A percentile compares a stretch with the other conserved stretches of the same genome.
Evolutionary conservation across 1,140 invertebrate genomes (phyloP).

Genomic region (Drosophila bipectinata): DNA sequence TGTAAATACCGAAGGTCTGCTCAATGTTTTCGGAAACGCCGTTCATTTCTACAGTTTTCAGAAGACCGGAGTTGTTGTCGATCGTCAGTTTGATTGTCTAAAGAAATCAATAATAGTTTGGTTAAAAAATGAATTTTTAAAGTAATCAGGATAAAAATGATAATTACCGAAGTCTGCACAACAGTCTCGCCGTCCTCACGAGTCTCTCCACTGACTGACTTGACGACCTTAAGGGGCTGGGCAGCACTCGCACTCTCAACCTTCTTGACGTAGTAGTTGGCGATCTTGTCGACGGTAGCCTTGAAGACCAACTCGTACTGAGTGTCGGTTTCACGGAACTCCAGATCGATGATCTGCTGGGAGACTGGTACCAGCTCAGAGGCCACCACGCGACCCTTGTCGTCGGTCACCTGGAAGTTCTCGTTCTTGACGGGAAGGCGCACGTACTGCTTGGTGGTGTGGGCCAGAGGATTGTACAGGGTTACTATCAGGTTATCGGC

Average conservation of each 20-base stretch:
- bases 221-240: neutral
- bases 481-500: slow-evolving; percentile 88
- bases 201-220: neutral
- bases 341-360: slow-evolving; percentile 86
- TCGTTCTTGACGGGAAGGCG: slow-evolving; percentile 88
- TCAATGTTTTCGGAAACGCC: slow-evolving; percentile 64
- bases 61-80: slow-evolving; percentile 78
- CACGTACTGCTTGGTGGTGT: slow-evolving; percentile 87
- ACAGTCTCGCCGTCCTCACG: slow-evolving; percentile 39
- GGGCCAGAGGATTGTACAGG: slow-evolving; percentile 93
- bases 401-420: slow-evolving; percentile 87
- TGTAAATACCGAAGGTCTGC: slow-evolving; percentile 92
- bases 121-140: neutral
- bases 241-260: neutral
- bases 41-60: slow-evolving; percentile 86
- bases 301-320: slow-evolving; percentile 88
- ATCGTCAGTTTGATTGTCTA: slow-evolving; percentile 54
- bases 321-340: slow-evolving; percentile 87
- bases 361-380: slow-evolving; percentile 88
- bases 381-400: slow-evolving; percentile 63
- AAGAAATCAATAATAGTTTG: too few relatives aligned
- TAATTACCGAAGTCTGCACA: slow-evolving; percentile 60
- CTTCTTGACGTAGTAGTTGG: slow-evolving; percentile 57
- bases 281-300: slow-evolving; percentile 83
- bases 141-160: neutral